Percentiles rank a stretch among this genome's conserved stretches.
Evolutionary conservation across 2,797 vertebrate genomes (phyloP).

Genomic region (Protosalanx chinensis): DNA sequence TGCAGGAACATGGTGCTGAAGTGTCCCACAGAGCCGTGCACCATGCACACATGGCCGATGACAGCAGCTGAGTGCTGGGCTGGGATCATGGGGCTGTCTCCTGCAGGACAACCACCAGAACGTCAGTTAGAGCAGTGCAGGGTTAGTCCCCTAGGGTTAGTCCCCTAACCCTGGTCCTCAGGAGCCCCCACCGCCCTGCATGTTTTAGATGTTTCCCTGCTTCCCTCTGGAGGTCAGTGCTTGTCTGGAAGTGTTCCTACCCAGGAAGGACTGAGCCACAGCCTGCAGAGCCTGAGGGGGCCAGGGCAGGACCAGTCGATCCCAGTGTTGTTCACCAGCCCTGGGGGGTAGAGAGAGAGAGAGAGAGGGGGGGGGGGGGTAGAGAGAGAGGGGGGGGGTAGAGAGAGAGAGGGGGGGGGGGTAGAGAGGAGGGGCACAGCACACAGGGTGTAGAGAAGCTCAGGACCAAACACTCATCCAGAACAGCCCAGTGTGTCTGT

Average conservation of each 20-base stretch:
- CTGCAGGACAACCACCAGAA: constrained; percentile 59
- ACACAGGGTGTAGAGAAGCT: neutral
- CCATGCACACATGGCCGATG: constrained; percentile 84
- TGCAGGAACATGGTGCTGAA: constrained; percentile 87
- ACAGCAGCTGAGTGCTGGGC: constrained; percentile 61
- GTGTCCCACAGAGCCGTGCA: constrained; percentile 82
- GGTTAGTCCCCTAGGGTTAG: too few relatives aligned
- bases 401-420: constrained; percentile 22
- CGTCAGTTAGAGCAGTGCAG: neutral
- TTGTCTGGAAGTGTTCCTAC: constrained; percentile 55
- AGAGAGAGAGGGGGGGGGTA: constrained; percentile 11
- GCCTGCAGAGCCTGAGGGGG: constrained; percentile 88
- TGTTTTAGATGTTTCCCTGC: too few relatives aligned
- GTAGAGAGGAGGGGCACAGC: constrained; percentile 29
- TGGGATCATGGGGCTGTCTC: constrained; percentile 79
- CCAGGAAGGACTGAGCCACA: constrained; percentile 88
- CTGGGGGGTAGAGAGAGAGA: constrained; percentile 61
- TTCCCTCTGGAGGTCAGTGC: neutral
- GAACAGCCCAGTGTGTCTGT: too few relatives aligned
- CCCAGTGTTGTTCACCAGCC: constrained; percentile 94
- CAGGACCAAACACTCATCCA: neutral
- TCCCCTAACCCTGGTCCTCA: too few relatives aligned
- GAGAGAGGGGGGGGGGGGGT: too few relatives aligned
- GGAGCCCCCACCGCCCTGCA: too few relatives aligned
- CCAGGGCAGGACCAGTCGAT: constrained; percentile 98